Evolutionary conservation across 2,797 vertebrate species (phyloP).

Genomic region (Platalea minor): DNA sequence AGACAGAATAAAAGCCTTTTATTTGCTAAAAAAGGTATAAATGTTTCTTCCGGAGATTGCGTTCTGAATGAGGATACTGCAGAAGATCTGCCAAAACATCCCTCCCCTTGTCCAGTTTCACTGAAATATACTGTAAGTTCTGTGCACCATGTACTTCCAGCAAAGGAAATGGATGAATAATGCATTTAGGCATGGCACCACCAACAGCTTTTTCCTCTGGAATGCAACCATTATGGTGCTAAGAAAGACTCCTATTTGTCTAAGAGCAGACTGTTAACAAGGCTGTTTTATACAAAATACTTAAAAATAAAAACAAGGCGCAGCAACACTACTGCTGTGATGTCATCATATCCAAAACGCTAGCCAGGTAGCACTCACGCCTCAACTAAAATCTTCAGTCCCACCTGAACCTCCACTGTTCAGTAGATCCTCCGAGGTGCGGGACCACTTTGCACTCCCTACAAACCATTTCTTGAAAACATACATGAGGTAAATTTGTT

Average conservation of each 20-base stretch:
- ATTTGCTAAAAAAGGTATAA: background rate
- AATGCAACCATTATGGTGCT: background rate
- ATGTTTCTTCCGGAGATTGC: background rate
- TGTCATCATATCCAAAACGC: background rate
- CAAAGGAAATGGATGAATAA: background rate
- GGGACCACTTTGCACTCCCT: background rate
- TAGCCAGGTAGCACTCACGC: background rate
- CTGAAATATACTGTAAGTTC: background rate
- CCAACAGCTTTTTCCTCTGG: background rate
- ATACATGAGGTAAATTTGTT: rapidly evolving
- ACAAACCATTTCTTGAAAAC: background rate
- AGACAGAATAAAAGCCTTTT: background rate
- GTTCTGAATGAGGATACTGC: background rate
- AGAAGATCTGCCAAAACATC: background rate
- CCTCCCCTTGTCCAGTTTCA: background rate
- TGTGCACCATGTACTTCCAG: background rate
- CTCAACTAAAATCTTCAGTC: background rate
- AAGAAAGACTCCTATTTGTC: background rate
- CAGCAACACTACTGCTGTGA: background rate
- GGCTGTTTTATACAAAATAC: background rate
- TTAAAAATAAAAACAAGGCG: background rate
- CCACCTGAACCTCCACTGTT: background rate
- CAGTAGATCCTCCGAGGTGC: background rate
- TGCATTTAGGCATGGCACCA: background rate
- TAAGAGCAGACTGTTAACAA: background rate